Evolutionary conservation across 2,888 invertebrate genomes (phyloP).

Genomic region (Ephialtes manifestator): DNA sequence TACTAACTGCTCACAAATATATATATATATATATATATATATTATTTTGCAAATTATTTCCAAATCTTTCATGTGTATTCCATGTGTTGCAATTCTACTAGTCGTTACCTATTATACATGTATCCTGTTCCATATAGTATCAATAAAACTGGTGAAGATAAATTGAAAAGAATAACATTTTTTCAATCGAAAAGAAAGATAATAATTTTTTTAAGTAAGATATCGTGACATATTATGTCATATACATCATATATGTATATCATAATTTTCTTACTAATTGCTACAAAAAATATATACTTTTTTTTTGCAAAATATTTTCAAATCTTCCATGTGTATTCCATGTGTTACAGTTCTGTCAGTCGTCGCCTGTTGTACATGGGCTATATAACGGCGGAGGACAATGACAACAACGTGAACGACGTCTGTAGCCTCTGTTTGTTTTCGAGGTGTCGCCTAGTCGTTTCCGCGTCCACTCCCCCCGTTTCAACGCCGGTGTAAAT

Average conservation of each 20-base stretch:
- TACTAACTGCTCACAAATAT: no score
- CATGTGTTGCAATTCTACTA: slow-evolving; percentile 3
- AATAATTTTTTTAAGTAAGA: no score
- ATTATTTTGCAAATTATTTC: background rate
- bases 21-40: no score
- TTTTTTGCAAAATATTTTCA: background rate
- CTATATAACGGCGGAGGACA: slow-evolving; percentile 5
- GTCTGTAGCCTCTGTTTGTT: slow-evolving; percentile 78
- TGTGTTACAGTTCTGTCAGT: slow-evolving; percentile 5
- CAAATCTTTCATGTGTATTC: background rate
- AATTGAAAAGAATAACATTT: no score
- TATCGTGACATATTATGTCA: no score
- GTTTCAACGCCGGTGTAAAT: slow-evolving; percentile 45
- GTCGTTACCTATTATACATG: slow-evolving; percentile 10
- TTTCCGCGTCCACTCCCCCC: slow-evolving; percentile 21
- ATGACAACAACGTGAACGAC: slow-evolving; percentile 50
- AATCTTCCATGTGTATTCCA: background rate
- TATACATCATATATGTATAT: no score
- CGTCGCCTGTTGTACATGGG: slow-evolving; percentile 18
- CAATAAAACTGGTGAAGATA: no score
- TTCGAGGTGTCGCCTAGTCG: slow-evolving; percentile 75
- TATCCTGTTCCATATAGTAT: no score
- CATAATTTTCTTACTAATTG: no score
- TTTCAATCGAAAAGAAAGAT: no score
- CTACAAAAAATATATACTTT: no score